Percentiles rank a stretch among this genome's conserved stretches.
phyloP scores from a whole-genome alignment of 1,140 invertebrate species.

The Chrysoperla carnea region DNA sequence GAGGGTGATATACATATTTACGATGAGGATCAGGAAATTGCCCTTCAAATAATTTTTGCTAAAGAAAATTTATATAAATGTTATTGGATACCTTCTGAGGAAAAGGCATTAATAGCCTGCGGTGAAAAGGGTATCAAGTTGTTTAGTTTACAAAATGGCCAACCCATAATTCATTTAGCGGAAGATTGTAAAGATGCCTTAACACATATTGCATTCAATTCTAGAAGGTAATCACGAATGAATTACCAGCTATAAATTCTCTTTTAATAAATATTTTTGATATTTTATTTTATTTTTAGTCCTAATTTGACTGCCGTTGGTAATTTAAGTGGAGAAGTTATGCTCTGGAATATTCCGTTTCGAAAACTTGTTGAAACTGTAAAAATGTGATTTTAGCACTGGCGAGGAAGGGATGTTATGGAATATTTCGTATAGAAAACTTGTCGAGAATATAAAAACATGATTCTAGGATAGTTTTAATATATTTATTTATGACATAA shows the following conservation, averaged over 20 bases:
- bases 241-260: too few relatives aligned
- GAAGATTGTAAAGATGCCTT: conserved; percentile 7
- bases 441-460: too few relatives aligned
- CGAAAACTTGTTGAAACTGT: too few relatives aligned
- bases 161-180: conserved; percentile 7
- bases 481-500: too few relatives aligned
- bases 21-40: conserved; percentile 16
- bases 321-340: conserved; percentile 13
- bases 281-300: conserved; percentile 9
- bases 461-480: too few relatives aligned
- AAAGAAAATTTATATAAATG: conserved; percentile 9
- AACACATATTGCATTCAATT: conserved; percentile 1
- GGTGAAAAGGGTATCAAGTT: conserved; percentile 12
- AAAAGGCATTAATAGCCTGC: conserved; percentile 15
- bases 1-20: conserved; percentile 19
- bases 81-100: conserved; percentile 15
- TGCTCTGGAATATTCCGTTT: conserved; percentile 17
- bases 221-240: background rate
- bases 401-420: too few relatives aligned
- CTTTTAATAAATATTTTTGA: too few relatives aligned
- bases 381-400: too few relatives aligned
- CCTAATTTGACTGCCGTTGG: conserved; percentile 14
- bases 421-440: too few relatives aligned
- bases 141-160: conserved; percentile 13
- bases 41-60: conserved; percentile 16